Evolutionary conservation across 2,888 invertebrate species (phyloP), one percentile per base, ranked within the genome.

Genomic region (Drosophila greeni): DNA sequence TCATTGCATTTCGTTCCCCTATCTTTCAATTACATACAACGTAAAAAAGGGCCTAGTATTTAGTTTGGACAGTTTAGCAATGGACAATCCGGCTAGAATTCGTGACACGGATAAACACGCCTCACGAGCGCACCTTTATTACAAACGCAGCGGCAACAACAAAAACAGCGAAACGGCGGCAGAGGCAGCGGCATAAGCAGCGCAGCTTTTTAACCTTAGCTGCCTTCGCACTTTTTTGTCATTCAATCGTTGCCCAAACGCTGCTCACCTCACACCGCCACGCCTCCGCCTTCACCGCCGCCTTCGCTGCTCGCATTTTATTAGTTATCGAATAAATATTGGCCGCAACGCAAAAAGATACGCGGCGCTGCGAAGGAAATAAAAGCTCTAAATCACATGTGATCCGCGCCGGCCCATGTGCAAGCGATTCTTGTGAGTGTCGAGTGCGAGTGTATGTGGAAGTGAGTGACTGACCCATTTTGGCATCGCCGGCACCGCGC

Each of bases 381-480:
- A 59, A 71, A 52, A 55, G 74, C 57, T 59, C 45, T 67, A 43
- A 56, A 67, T 65, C 76, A 64, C 72, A 79, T 79, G 76, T 68
- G 57, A 76, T 62, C 53, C 60, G 49, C 54, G 49, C 45, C 52
- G 64, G 51, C 57, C 57, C 57, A 57, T 57, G 57, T 57, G 64
- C 53, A 66, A 33, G 37, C n/a, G 55, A 65, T 56, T 48, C 34
- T 60, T 45, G 42, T 51, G 36, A 23, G 40, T 34, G 34, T 31
- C 34, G 62, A 58, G 51, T 47, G 40, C 45, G 66, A 47, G 37
- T 54, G 52, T 61, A 23, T 40, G 40, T 51, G 61, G 34, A 65
- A 24, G 48, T 52, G 54, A 74, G 81, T 76, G 77, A 81, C 72
- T 76, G 84, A 78, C 78, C 84, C 73, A 78, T 78, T 78, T 78